Evolutionary conservation across 1,140 invertebrate species (phyloP).

Genomic region (Drosophila virilis): DNA sequence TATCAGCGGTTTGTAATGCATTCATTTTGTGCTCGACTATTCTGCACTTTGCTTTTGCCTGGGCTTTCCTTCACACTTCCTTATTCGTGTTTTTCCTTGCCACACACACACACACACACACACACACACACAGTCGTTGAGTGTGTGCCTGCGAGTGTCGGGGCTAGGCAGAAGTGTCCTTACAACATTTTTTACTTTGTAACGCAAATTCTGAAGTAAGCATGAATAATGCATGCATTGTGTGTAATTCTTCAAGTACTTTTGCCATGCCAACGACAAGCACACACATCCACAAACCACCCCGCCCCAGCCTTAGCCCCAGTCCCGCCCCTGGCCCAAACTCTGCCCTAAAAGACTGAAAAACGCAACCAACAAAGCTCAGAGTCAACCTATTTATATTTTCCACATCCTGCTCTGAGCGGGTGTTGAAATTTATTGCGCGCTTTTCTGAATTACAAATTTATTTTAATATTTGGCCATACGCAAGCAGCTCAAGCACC

Average conservation of each 20-base stretch:
- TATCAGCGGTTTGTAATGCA: conserved; percentile 59
- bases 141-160: conserved; percentile 5
- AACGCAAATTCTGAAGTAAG: conserved; percentile 82
- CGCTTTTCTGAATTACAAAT: conserved; percentile 78
- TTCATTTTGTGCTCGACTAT: conserved; percentile 56
- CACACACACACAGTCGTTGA: not conserved
- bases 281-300: conserved; percentile 63
- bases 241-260: conserved; percentile 81
- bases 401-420: conserved; percentile 37
- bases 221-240: conserved; percentile 82
- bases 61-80: conserved; percentile 64
- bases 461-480: conserved; percentile 73
- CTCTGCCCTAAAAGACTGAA: not conserved
- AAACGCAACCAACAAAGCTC: not conserved
- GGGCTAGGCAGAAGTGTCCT: conserved; percentile 72
- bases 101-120: conserved; percentile 18
- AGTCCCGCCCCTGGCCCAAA: not conserved
- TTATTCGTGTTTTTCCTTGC: conserved; percentile 45
- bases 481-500: conserved; percentile 21
- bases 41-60: conserved; percentile 48
- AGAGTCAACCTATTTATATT: conserved; percentile 76
- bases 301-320: not conserved
- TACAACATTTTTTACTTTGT: conserved; percentile 81
- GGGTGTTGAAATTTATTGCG: conserved; percentile 71
- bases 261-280: conserved; percentile 72